A percentile compares a stretch with the other conserved stretches of the same genome.
phyloP scores from a whole-genome alignment of 2,113 vertebrate species.

The Etia nguti region DNA sequence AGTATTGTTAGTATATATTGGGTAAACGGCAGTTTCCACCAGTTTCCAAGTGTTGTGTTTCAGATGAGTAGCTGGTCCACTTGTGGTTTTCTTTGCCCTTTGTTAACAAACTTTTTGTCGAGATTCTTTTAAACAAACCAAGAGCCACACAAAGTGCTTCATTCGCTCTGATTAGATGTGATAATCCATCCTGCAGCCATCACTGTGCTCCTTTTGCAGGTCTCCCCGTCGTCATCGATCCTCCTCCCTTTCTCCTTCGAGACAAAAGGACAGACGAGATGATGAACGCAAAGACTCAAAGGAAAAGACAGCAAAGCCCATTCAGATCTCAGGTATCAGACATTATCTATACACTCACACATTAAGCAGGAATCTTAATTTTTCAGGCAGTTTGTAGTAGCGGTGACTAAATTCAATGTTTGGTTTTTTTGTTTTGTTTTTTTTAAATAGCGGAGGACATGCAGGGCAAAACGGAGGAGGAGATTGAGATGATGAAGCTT shows the following conservation, averaged over 20 bases:
- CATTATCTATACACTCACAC: not conserved
- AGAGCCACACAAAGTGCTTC: not conserved
- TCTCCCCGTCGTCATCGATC: slow-evolving; percentile 83
- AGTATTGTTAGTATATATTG: not conserved
- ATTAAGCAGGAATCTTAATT: not conserved
- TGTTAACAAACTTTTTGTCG: not conserved
- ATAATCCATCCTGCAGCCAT: slow-evolving; percentile 29
- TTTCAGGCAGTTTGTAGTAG: not conserved
- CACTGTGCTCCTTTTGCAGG: slow-evolving; percentile 59
- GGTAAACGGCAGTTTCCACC: not conserved
- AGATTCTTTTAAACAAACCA: not conserved
- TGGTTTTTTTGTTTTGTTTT: not conserved
- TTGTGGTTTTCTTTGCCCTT: not conserved
- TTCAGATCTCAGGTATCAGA: slow-evolving; percentile 85
- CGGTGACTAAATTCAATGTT: not conserved
- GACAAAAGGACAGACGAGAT: slow-evolving; percentile 85
- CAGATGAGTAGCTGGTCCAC: not conserved
- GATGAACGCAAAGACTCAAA: slow-evolving; percentile 80
- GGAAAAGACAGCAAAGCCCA: slow-evolving; percentile 75
- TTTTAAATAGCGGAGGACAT: slow-evolving; percentile 84
- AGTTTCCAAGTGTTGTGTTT: not conserved
- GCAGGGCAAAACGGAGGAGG: slow-evolving; percentile 93
- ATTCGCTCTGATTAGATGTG: not conserved
- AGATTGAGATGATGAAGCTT: slow-evolving; percentile 97
- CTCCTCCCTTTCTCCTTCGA: slow-evolving; percentile 79